These are phyloP conservation scores for Grallaria varia DNA, from an alignment of 2,113 vertebrate species.

Conservation along the genomic window DNA sequence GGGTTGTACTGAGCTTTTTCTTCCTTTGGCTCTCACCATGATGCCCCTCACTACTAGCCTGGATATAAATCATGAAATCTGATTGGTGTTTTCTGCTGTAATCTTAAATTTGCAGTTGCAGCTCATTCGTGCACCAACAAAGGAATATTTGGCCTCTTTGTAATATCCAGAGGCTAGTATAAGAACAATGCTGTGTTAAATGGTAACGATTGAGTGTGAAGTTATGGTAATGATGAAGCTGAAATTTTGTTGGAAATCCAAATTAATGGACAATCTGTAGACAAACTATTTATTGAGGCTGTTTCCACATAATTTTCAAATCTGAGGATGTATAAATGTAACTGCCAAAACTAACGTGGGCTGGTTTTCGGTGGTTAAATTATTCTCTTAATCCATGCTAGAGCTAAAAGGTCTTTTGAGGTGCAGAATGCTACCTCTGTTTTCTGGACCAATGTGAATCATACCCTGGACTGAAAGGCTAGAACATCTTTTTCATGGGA, in stretches of 20 bases:
- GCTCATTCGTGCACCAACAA: background rate
- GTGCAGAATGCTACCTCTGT: background rate
- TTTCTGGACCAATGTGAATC: background rate
- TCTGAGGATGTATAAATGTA: background rate
- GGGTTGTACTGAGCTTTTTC: background rate
- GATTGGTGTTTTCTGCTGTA: background rate
- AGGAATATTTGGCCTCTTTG: background rate
- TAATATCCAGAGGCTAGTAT: background rate
- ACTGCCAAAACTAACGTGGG: background rate
- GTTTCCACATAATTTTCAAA: background rate
- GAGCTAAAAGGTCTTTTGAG: background rate
- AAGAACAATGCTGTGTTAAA: slow-evolving; percentile 9
- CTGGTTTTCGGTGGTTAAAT: background rate
- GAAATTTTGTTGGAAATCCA: background rate
- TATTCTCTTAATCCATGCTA: background rate
- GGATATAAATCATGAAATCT: background rate
- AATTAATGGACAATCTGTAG: background rate
- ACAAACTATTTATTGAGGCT: background rate
- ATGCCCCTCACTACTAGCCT: background rate
- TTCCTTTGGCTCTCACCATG: background rate
- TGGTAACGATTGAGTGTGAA: background rate
- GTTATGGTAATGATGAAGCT: background rate
- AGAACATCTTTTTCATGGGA: background rate
- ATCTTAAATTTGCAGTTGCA: background rate
- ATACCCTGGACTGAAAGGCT: background rate